Evolutionary conservation across 2,797 vertebrate species (phyloP), one percentile per base, ranked within the genome.

Genomic region (Hydrophis major): DNA sequence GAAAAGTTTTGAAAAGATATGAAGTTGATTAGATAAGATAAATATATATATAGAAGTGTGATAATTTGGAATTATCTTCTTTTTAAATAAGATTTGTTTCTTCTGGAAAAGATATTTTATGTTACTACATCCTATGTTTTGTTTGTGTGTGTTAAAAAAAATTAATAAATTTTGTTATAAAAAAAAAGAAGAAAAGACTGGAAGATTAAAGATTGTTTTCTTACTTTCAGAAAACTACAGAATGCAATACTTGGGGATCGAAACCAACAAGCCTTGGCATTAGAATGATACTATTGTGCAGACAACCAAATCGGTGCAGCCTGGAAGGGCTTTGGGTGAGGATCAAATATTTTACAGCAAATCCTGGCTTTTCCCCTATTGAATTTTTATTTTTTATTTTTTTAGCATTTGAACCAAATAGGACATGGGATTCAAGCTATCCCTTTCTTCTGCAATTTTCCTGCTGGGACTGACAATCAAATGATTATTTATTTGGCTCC

Each of bases 271-370:
- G n/a, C 63, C 86, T 94, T 95, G 93, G 93, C 91, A 95, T 69
- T 56, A 11, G 57, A 94, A 61, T 61, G 89, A 0, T 91, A 32
- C 11, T 93, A 74, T 95, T 96, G 93, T 96, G 91, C 94, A 1
- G 92, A 57, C 88, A 96, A 95, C 93, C 95, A 96, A 94, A 95
- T 89, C 94, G 92, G 95, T 96, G 93, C 88, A 87, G 56, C 89
- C 94, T 94, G 59, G 90, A 95, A 32, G 93, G 89, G 11, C 3
- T 95, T 94, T 96, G 94, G 93, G 94, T 92, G 92, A 92, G 7
- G 94, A 94, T 95, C 95, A 96, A 96, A 94, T 96, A 93, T 93
- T 94, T 95, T 92, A 89, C 63, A 96, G 91, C 61, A 95, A 93
- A 95, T 94, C 91, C 90, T 94, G 50, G 92, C 92, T 10, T 25